Conservation (phyloP, 2,797 vertebrate species). For the Astyanax mexicanus region DNA sequence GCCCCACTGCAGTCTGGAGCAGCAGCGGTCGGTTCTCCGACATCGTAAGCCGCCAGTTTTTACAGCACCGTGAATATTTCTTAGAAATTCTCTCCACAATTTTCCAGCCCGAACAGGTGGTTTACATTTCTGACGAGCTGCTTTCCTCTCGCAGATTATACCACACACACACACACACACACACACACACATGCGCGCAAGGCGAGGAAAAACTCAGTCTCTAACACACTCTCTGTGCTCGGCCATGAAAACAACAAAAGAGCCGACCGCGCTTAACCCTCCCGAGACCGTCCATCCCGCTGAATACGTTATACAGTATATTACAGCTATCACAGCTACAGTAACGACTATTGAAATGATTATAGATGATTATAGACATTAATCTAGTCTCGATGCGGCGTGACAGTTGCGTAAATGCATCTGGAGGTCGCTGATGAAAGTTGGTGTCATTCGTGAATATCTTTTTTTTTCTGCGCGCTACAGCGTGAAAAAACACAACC, state of each 20-base stretch:
- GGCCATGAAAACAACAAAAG: conserved; percentile 21
- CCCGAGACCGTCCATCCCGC: background rate
- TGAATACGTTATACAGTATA: background rate
- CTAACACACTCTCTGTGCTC: conserved; percentile 64
- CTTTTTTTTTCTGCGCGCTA: conserved; percentile 57
- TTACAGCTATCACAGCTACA: background rate
- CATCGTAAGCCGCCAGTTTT: background rate
- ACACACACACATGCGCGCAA: conserved; percentile 34
- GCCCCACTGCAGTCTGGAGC: background rate
- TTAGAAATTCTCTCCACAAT: conserved; percentile 32
- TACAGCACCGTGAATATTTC: conserved; percentile 11
- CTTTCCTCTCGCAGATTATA: conserved; percentile 41
- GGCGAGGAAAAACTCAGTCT: conserved; percentile 41
- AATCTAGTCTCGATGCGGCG: background rate
- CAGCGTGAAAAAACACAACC: conserved; percentile 73
- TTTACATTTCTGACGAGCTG: conserved; percentile 48
- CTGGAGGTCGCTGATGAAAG: background rate
- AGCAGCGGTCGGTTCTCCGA: background rate
- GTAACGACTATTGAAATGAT: background rate
- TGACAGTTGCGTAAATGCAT: too few species aligned
- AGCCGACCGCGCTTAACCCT: conserved; percentile 26
- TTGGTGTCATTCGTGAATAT: conserved; percentile 27
- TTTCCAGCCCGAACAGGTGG: conserved; percentile 50
- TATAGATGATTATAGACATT: background rate
- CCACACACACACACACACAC: conserved; percentile 44